Evolutionary conservation across 2,113 vertebrate genomes (phyloP).

Genomic region (Eira barbara): DNA sequence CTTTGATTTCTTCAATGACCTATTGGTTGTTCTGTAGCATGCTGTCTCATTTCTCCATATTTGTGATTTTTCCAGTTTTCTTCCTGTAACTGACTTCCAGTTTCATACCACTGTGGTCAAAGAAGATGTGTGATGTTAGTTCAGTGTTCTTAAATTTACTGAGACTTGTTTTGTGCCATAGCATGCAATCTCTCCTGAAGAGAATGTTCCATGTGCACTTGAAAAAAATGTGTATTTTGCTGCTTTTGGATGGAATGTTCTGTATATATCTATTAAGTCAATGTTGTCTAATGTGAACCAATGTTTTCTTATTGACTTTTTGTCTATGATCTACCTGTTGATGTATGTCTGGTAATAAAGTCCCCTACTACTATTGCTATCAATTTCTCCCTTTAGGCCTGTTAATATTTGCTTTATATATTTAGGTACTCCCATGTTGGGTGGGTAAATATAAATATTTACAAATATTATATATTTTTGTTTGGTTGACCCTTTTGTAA

Average conservation of each 20-base stretch:
- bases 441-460: neutral
- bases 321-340: neutral
- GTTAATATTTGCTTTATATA: neutral
- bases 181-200: neutral
- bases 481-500: neutral
- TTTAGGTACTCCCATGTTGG: neutral
- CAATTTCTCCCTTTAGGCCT: neutral
- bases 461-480: neutral
- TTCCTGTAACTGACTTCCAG: neutral
- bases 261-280: neutral
- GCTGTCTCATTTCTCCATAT: neutral
- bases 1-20: neutral
- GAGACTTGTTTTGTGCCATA: neutral
- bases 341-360: neutral
- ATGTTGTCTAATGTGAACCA: neutral
- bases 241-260: neutral
- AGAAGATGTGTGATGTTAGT: neutral
- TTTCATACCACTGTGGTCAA: neutral
- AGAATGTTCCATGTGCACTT: neutral
- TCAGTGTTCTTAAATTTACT: neutral
- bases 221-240: neutral
- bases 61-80: neutral
- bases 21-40: neutral
- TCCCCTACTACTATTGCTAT: neutral
- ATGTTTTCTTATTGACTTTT: neutral